Base-by-base conservation (phyloP, 2,888 invertebrate genomes). In the Nowickia ferox region DNA sequence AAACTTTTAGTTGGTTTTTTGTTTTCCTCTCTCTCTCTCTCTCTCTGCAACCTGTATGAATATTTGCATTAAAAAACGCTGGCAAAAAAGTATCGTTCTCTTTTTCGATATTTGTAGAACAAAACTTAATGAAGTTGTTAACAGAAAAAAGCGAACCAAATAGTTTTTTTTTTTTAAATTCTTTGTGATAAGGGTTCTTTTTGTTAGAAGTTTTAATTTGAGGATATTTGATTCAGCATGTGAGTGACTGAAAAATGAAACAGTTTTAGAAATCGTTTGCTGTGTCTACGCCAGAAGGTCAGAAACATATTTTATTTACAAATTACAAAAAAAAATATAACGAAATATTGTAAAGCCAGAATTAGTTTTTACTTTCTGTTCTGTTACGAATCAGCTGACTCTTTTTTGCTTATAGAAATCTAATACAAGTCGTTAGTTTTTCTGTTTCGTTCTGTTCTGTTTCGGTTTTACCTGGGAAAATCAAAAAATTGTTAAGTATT, bases 41-140 rank as follows among this genome's bases (percentile, higher is more conserved):
- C 30, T 4, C 15, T n/a, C 3, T n/a, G n/a, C 40, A 84, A 84
- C 84, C 80, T 84, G 84, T 84, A 53, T 59, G 84, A 80, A 71
- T 84, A 72, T 84, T 80, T 76, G 66, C n/a, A 51, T 17, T 59
- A 11, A n/a, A 1, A 11, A 38, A 55, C 17, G 15, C 15, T 46
- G n/a, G 3, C n/a, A 53, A 72, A 30, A 69, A 53, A 46, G 44
- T 83, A 30, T 72, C 22, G 40, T 17, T 17, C 15, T 19, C 19
- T 42, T n/a, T 51, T 51, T 6, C 51, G 71, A 51, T 69, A 82
- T 78, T 78, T 82, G 74, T 51, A 51, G 51, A 78, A 71, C 76
- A 48, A 78, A 80, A 72, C 69, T 69, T 85, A 85, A 85, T 85
- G 82, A 85, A 85, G 85, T 59, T 85, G 85, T 82, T 82, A 77